A percentile compares a stretch with the other conserved stretches of the same genome.
Evolutionary conservation across 2,113 vertebrate species (phyloP).

Genomic region (Stigmatopora nigra): DNA sequence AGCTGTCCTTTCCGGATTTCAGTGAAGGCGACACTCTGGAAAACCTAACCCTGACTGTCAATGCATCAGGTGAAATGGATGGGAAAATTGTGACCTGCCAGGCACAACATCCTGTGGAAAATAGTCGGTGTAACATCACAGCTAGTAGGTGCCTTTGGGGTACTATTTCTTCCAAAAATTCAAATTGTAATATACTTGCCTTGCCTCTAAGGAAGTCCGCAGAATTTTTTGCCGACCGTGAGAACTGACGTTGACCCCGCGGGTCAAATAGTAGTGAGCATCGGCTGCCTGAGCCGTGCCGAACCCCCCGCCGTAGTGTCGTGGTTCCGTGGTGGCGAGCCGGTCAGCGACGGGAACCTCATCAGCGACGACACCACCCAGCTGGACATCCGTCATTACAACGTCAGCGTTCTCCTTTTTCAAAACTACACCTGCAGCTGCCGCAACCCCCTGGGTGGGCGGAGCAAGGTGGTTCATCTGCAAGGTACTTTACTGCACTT

Average conservation of each 20-base stretch:
- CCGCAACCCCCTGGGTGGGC: conserved; percentile 52
- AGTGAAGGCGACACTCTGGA: conserved; percentile 19
- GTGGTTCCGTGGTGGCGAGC: conserved; percentile 47
- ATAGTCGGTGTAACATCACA: conserved; percentile 40
- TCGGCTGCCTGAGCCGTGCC: conserved; percentile 49
- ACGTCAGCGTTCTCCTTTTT: conserved; percentile 37
- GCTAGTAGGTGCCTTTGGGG: conserved; percentile 38
- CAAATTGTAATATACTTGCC: too few relatives aligned
- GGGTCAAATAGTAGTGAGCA: conserved; percentile 49
- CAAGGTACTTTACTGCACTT: conserved; percentile 37
- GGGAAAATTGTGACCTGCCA: conserved; percentile 41
- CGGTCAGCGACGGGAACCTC: conserved; percentile 25
- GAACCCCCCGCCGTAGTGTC: conserved; percentile 44
- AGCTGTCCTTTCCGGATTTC: conserved; percentile 50
- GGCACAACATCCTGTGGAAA: conserved; percentile 37
- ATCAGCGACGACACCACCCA: conserved; percentile 49
- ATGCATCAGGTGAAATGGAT: conserved; percentile 19
- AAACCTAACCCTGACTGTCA: conserved; percentile 34
- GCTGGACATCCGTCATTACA: conserved; percentile 38
- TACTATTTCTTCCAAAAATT: neutral
- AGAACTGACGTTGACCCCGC: conserved; percentile 23
- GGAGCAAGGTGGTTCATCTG: conserved; percentile 22
- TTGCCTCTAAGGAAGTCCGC: conserved; percentile 40
- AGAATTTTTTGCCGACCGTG: conserved; percentile 41
- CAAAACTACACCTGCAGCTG: conserved; percentile 50